Conservation (phyloP, 2,888 invertebrate genomes). For the Agrochola circellaris region DNA sequence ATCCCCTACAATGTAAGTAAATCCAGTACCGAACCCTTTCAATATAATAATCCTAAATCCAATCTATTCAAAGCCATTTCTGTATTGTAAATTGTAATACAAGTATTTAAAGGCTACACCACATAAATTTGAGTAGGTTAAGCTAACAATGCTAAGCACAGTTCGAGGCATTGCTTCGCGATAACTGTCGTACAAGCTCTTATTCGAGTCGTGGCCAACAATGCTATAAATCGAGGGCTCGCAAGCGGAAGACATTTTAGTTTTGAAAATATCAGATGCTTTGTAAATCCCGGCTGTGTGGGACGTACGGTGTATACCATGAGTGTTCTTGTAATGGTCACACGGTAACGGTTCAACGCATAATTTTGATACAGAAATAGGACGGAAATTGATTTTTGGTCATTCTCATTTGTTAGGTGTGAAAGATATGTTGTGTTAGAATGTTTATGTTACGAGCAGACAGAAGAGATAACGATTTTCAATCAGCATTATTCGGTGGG, state of each 20-base stretch:
- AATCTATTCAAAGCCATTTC: slow-evolving; percentile 66
- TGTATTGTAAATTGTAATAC: slow-evolving; percentile 71
- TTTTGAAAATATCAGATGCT: slow-evolving; percentile 85
- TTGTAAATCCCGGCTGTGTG: slow-evolving; percentile 78
- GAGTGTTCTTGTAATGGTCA: slow-evolving; percentile 59
- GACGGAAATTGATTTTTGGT: slow-evolving; percentile 51
- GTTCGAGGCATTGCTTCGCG: slow-evolving; percentile 78
- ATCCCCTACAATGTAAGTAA: slow-evolving; percentile 37
- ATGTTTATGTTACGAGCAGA: slow-evolving; percentile 33
- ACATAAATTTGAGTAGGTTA: slow-evolving; percentile 78
- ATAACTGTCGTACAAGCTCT: slow-evolving; percentile 87
- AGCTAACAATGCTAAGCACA: slow-evolving; percentile 78
- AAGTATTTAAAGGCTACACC: slow-evolving; percentile 75
- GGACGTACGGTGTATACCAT: slow-evolving; percentile 58
- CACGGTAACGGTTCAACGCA: slow-evolving; percentile 43
- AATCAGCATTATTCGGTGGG: slow-evolving; percentile 22
- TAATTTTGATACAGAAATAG: slow-evolving; percentile 53
- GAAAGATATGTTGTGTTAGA: slow-evolving; percentile 21
- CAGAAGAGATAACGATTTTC: slow-evolving; percentile 34
- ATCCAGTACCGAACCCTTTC: slow-evolving; percentile 48
- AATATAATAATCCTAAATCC: slow-evolving; percentile 62
- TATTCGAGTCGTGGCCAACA: slow-evolving; percentile 79
- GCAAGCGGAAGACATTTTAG: slow-evolving; percentile 83
- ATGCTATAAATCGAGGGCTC: slow-evolving; percentile 84
- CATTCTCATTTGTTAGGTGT: slow-evolving; percentile 40